Percentiles rank a stretch among this genome's conserved stretches.
phyloP scores from a whole-genome alignment of 2,888 invertebrate genomes.

The Drosophila limbata region DNA sequence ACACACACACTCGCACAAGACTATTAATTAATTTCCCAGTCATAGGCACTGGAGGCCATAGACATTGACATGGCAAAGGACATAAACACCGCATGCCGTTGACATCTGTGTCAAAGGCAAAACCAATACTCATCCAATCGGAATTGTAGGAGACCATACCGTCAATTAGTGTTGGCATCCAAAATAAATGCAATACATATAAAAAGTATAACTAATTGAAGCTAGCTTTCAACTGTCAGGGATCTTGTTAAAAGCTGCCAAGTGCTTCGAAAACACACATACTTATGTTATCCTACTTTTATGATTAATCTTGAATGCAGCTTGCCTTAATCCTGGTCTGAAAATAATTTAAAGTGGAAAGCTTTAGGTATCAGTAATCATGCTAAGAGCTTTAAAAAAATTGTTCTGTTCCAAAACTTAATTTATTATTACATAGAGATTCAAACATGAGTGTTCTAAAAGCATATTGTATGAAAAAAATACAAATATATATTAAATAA shows the following conservation, averaged over 20 bases:
- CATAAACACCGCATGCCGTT: constrained; percentile 57
- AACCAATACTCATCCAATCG: constrained; percentile 51
- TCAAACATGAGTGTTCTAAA: no score
- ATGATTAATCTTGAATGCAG: not conserved
- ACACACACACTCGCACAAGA: constrained; percentile 28
- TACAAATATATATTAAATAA: no score
- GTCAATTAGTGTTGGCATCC: constrained; percentile 28
- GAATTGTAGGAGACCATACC: constrained; percentile 26
- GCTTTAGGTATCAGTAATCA: no score
- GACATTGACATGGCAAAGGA: constrained; percentile 39
- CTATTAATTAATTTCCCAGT: constrained; percentile 75
- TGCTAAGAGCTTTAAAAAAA: no score
- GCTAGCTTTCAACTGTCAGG: not conserved
- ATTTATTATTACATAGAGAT: no score
- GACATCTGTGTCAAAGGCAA: constrained; percentile 69
- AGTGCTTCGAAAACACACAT: not conserved
- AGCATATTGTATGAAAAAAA: no score
- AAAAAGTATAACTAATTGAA: constrained; percentile 3
- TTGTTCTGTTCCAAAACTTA: no score
- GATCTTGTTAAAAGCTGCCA: constrained; percentile 1
- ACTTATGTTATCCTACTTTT: not conserved
- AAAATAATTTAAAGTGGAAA: not conserved
- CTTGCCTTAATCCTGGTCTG: not conserved
- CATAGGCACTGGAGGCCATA: constrained; percentile 58
- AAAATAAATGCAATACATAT: not conserved